Evolutionary conservation across 2,797 vertebrate genomes (phyloP), one percentile per base, ranked within the genome.

Genomic region (Neostethus bicornis): DNA sequence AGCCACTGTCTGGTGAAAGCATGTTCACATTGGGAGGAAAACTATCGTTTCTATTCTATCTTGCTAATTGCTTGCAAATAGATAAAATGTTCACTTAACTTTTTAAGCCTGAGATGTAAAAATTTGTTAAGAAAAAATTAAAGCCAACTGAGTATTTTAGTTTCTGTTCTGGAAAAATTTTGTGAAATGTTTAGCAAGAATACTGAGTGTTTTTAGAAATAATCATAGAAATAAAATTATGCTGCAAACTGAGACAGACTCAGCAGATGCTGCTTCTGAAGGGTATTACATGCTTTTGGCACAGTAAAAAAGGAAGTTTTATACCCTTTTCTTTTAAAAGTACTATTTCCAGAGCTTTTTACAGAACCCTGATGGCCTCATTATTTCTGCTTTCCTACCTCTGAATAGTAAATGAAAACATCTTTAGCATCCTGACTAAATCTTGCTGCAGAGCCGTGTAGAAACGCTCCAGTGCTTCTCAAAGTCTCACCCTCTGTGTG

Each of bases 401-500:
- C 76, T 21, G 66, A 47, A 35, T 53, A 81, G 20, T 67, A 83
- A 52, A 86, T 64, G 1, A 87, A 66, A 58, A 87, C 44, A 7
- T 75, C 51, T 51, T 70, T 75, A 28, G 81, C 73, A 21, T 75
- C 71, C 65, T 81, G 70, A 59, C 68, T 65, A 21, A 89, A 62
- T 68, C 75, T 65, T 24, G 56, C 70, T 16, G 70, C 79, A 51
- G 85, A 77, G 50, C 75, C 82, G 51, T 70, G 83, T 60, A 90
- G 67, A 20, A 88, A 55, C 1, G 51, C 68, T 37, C 75, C 64
- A 0, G 82, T 70, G 26, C 64, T 70, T 34, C 41, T 81, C 51
- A 85, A 11, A 4, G 70, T 58, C 31, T 84, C 62, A 3, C 42
- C 57, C 26, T 86, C 87, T 89, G 80, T 39, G 46, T 59, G 59